A percentile compares a stretch with the other conserved stretches of the same genome.
These are phyloP conservation scores for Tridacna crocea DNA, from an alignment of 2,888 invertebrate genomes.

Conservation along the genomic window DNA sequence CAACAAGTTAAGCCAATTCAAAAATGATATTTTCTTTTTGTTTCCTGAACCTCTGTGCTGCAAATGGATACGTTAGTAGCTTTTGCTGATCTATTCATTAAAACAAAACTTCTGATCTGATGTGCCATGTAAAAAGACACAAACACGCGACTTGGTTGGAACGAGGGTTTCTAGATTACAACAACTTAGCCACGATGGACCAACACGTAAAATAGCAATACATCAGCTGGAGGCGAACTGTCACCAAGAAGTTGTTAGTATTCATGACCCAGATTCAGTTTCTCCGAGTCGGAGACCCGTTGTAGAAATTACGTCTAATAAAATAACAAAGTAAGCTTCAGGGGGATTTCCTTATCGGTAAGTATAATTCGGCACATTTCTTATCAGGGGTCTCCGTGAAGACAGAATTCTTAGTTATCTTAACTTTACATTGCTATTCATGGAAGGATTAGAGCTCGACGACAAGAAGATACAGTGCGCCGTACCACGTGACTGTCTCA, in stretches of 20 bases:
- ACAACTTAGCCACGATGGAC: background rate
- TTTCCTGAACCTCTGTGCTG: no score
- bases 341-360: constrained; percentile 24
- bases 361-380: background rate
- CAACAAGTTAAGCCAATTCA: no score
- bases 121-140: no score
- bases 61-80: no score
- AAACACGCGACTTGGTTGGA: background rate
- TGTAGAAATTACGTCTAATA: constrained; percentile 13
- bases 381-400: constrained; percentile 7
- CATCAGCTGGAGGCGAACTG: background rate
- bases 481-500: background rate
- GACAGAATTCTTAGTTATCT: constrained; percentile 18
- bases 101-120: no score
- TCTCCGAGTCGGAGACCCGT: background rate
- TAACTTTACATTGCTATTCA: constrained; percentile 26
- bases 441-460: constrained; percentile 10
- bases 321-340: constrained; percentile 16
- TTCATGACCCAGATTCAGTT: constrained; percentile 12
- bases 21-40: no score
- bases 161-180: background rate
- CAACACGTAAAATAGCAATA: background rate
- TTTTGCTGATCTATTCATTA: no score
- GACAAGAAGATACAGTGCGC: constrained; percentile 9
- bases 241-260: background rate